A percentile compares a stretch with the other conserved stretches of the same genome.
phyloP scores from a whole-genome alignment of 2,113 vertebrate species.

The Psophia crepitans region DNA sequence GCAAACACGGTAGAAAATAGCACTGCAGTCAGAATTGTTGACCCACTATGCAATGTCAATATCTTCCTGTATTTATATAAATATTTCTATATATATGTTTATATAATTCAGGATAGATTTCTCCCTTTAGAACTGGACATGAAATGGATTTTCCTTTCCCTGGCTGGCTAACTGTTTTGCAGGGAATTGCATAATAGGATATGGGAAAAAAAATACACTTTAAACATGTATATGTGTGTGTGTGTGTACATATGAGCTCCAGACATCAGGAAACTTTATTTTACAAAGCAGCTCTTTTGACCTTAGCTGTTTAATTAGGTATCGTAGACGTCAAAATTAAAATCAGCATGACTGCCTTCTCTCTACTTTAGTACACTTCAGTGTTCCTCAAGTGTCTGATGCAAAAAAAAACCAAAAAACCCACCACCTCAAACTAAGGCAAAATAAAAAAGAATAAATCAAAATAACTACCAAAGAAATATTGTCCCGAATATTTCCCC shows the following conservation, averaged over 20 bases:
- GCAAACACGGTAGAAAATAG: background rate
- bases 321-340: background rate
- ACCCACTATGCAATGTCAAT: background rate
- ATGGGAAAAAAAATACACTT: background rate
- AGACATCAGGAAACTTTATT: fast-evolving
- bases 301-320: background rate
- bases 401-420: background rate
- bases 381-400: background rate
- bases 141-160: background rate
- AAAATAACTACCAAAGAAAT: background rate
- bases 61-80: background rate
- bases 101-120: background rate
- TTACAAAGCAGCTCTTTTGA: background rate
- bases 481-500: background rate
- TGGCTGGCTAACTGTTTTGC: background rate
- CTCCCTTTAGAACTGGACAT: background rate
- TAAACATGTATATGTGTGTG: background rate
- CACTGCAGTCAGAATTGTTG: background rate
- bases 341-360: background rate
- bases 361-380: background rate
- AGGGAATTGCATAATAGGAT: background rate
- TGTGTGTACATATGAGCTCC: fast-evolving
- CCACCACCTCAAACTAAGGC: fast-evolving
- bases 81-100: too few species aligned
- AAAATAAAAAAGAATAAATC: background rate